Evolutionary conservation across 2,797 vertebrate genomes (phyloP).

Genomic region (Hydrocynus forskahlii): DNA sequence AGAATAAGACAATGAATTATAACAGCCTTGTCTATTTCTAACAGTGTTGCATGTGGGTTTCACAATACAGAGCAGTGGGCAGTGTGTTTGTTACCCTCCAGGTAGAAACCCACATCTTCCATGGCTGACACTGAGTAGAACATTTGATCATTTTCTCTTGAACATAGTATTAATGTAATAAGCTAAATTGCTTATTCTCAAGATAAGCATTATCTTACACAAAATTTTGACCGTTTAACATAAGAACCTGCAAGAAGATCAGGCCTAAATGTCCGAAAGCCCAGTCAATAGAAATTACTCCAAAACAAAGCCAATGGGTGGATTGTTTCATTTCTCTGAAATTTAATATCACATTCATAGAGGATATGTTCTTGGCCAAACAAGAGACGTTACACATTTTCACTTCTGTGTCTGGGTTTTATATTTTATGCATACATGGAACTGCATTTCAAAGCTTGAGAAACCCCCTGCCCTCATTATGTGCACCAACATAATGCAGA

Average conservation of each 20-base stretch:
- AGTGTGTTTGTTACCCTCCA: neutral
- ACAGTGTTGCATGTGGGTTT: too few relatives aligned
- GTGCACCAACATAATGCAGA: neutral
- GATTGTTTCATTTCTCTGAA: too few relatives aligned
- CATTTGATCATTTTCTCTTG: neutral
- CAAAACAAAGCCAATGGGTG: neutral
- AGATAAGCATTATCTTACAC: neutral
- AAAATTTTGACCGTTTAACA: neutral
- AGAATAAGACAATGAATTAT: neutral
- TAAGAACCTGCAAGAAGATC: neutral
- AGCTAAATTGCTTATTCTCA: neutral
- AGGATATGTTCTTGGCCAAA: too few relatives aligned
- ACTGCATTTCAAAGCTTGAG: too few relatives aligned
- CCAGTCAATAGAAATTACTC: neutral
- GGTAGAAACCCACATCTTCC: neutral
- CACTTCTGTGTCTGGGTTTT: too few relatives aligned
- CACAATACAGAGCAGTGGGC: neutral
- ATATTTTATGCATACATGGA: too few relatives aligned
- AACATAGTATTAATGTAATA: neutral
- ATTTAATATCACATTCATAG: too few relatives aligned
- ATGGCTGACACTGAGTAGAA: neutral
- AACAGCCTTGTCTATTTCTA: too few relatives aligned
- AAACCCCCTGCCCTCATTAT: neutral
- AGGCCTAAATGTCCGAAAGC: neutral
- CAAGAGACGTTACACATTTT: too few relatives aligned